Percentiles rank a stretch among this genome's conserved stretches.
Conservation (phyloP, 2,113 vertebrate genomes). For the Gallinago undulata region DNA sequence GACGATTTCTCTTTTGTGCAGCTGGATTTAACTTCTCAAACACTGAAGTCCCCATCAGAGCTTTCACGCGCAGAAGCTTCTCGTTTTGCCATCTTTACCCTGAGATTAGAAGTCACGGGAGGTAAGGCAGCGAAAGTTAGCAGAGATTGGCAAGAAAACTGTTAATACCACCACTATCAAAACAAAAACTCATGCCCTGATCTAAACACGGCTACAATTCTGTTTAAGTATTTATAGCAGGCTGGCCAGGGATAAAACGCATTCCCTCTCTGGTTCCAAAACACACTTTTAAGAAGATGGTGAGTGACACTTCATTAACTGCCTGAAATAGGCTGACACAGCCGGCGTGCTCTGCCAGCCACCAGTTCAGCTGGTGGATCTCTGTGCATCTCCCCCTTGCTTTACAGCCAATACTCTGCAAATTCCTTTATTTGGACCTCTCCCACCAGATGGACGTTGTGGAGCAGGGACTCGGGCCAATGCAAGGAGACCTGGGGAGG, state of each 20-base stretch:
- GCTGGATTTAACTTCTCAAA: slow-evolving; percentile 22
- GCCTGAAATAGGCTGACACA: background rate
- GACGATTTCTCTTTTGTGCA: slow-evolving; percentile 4
- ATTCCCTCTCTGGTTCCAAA: background rate
- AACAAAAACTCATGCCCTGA: background rate
- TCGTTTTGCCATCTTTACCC: background rate
- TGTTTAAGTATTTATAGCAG: background rate
- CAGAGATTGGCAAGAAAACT: background rate
- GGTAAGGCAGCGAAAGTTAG: background rate
- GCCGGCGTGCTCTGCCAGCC: background rate
- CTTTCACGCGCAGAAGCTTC: background rate
- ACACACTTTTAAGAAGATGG: background rate
- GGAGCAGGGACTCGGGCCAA: background rate
- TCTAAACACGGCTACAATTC: background rate
- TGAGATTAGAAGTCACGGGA: background rate
- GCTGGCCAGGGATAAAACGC: slow-evolving; percentile 12
- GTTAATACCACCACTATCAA: background rate
- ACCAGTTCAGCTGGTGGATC: background rate
- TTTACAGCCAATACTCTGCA: background rate
- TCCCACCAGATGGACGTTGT: background rate
- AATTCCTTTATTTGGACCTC: background rate
- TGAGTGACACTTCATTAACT: slow-evolving; percentile 43
- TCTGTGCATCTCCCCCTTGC: background rate
- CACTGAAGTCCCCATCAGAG: background rate
- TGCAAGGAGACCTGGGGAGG: background rate